A percentile compares a stretch with the other conserved stretches of the same genome.
phyloP scores from a whole-genome alignment of 2,888 invertebrate genomes.

The Tyria jacobaeae region DNA sequence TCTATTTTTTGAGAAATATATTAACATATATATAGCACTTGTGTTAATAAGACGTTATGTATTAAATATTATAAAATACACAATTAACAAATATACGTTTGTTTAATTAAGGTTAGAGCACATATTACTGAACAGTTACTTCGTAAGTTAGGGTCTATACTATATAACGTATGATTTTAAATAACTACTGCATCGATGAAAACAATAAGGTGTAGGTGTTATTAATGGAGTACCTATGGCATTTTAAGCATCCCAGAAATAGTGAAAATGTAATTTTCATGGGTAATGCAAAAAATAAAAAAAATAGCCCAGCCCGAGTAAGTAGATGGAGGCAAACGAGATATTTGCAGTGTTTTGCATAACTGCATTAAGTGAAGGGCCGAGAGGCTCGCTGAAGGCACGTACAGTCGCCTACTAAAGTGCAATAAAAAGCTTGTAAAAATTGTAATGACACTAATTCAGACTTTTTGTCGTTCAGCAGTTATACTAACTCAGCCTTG shows the following conservation, averaged over 20 bases:
- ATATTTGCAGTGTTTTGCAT: slow-evolving; percentile 73
- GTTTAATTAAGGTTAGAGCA: no score
- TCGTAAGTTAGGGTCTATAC: neutral
- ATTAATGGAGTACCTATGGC: slow-evolving; percentile 30
- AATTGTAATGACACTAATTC: slow-evolving; percentile 60
- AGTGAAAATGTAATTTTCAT: slow-evolving; percentile 56
- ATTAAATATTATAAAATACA: no score
- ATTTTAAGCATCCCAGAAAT: slow-evolving; percentile 46
- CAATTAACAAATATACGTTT: no score
- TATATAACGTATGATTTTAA: neutral
- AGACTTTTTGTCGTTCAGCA: slow-evolving; percentile 55
- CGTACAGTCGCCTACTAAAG: slow-evolving; percentile 65
- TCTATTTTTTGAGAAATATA: no score
- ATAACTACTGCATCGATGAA: slow-evolving; percentile 12
- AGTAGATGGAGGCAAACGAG: slow-evolving; percentile 62
- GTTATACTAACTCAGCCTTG: slow-evolving; percentile 44
- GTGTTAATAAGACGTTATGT: no score
- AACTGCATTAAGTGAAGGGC: slow-evolving; percentile 69
- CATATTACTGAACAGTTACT: no score
- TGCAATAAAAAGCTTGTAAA: slow-evolving; percentile 63
- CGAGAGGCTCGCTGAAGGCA: slow-evolving; percentile 61
- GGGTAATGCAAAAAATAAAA: slow-evolving; percentile 41
- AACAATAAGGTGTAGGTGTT: slow-evolving; percentile 22
- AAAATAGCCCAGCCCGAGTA: slow-evolving; percentile 51
- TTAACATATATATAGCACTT: no score